Evolutionary conservation across 2,888 invertebrate species (phyloP).

Genomic region (Eretmocerus hayati): DNA sequence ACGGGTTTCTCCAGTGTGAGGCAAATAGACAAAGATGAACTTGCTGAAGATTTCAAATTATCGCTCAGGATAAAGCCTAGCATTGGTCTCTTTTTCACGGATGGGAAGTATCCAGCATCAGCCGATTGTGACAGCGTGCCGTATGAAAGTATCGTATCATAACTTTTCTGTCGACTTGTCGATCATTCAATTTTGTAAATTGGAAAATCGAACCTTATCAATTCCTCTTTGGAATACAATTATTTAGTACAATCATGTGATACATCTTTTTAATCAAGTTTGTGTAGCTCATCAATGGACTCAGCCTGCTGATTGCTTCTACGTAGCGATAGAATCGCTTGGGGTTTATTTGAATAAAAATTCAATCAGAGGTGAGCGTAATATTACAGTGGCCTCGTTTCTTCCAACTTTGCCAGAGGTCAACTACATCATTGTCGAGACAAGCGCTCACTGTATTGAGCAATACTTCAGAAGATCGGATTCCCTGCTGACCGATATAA

Average conservation of each 20-base stretch:
- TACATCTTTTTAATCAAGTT: no score
- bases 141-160: slow-evolving; percentile 16
- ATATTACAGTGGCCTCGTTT: slow-evolving; percentile 12
- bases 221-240: background rate
- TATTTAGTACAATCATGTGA: no score
- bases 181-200: no score
- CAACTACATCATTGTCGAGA: slow-evolving; percentile 7
- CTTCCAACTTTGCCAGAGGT: slow-evolving; percentile 9
- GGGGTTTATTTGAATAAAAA: slow-evolving; percentile 7
- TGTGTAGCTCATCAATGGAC: slow-evolving; percentile 15
- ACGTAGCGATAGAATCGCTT: slow-evolving; percentile 10
- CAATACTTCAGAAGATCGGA: slow-evolving; percentile 1
- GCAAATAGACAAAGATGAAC: slow-evolving; percentile 1
- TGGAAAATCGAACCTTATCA: no score
- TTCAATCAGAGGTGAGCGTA: slow-evolving; percentile 11
- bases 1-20: slow-evolving; percentile 1
- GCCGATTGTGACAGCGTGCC: slow-evolving; percentile 15
- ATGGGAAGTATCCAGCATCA: slow-evolving; percentile 18
- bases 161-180: no score
- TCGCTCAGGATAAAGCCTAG: slow-evolving; percentile 10
- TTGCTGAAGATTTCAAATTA: slow-evolving; percentile 6
- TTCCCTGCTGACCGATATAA: background rate
- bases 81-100: slow-evolving; percentile 16
- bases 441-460: slow-evolving; percentile 5
- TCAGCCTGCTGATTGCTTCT: slow-evolving; percentile 6